These are phyloP conservation scores for Holcopasites calliopsidis DNA, from an alignment of 1,140 invertebrate genomes.

Conservation along the genomic window DNA sequence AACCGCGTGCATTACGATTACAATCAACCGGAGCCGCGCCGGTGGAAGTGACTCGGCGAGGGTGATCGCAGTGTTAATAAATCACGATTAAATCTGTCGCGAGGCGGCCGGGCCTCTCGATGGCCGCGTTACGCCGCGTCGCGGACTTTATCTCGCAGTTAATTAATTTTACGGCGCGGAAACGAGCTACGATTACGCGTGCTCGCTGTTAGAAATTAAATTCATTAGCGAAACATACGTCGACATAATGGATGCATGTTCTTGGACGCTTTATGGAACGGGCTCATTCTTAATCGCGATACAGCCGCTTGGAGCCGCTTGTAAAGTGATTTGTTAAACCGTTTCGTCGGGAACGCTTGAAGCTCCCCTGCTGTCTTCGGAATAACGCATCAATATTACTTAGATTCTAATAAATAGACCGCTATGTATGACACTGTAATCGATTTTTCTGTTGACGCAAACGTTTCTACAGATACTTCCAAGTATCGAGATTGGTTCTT, in stretches of 20 bases:
- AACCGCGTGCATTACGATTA: conserved; percentile 35
- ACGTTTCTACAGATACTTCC: too few species aligned
- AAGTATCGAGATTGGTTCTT: too few species aligned
- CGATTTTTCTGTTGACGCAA: too few species aligned
- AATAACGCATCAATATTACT: too few species aligned
- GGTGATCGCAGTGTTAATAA: conserved; percentile 31
- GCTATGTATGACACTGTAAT: too few species aligned
- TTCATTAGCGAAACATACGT: conserved; percentile 19
- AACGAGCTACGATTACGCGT: conserved; percentile 34
- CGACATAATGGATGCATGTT: conserved; percentile 5
- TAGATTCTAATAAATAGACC: too few species aligned
- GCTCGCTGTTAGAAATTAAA: conserved; percentile 14
- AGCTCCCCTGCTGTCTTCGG: too few species aligned
- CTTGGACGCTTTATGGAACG: neutral
- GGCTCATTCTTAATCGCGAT: neutral
- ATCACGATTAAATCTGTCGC: conserved; percentile 42
- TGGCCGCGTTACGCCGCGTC: conserved; percentile 5
- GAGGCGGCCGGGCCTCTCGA: conserved; percentile 2
- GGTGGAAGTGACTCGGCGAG: neutral
- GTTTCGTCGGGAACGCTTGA: too few species aligned
- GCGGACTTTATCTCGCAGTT: conserved; percentile 26
- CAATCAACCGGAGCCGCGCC: neutral
- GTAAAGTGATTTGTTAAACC: neutral
- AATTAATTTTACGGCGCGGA: conserved; percentile 30
- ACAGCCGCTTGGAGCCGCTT: neutral